These are phyloP conservation scores for Tapera naevia DNA, from an alignment of 2,797 vertebrate genomes.

Conservation along the genomic window DNA sequence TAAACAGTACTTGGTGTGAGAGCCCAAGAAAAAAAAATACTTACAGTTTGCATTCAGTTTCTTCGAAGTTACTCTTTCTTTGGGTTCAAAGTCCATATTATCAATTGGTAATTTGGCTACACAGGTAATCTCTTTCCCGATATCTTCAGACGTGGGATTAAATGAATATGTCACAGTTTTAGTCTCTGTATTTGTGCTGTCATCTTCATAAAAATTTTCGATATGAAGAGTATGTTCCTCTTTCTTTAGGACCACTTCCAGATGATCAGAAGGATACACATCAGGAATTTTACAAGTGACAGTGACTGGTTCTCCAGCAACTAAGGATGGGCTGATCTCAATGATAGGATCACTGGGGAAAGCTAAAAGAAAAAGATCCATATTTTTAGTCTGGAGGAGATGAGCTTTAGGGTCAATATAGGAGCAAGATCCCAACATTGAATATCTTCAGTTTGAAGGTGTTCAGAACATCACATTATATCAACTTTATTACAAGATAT, in stretches of 20 bases:
- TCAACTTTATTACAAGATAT: neutral
- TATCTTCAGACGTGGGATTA: slow-evolving; percentile 57
- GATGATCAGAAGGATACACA: slow-evolving; percentile 75
- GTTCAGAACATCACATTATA: neutral
- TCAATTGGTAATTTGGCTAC: slow-evolving; percentile 70
- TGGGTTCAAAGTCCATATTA: slow-evolving; percentile 21
- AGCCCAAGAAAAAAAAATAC: slow-evolving; percentile 51
- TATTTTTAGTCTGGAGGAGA: neutral
- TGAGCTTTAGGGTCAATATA: neutral
- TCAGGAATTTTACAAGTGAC: slow-evolving; percentile 77
- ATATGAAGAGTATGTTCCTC: slow-evolving; percentile 5
- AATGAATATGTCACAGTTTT: slow-evolving; percentile 71
- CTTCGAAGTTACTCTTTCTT: slow-evolving; percentile 53
- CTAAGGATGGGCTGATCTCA: slow-evolving; percentile 53
- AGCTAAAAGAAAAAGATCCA: slow-evolving; percentile 74
- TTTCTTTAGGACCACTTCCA: slow-evolving; percentile 78
- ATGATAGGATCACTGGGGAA: slow-evolving; percentile 84
- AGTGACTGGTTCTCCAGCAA: slow-evolving; percentile 61
- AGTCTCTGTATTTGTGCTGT: slow-evolving; percentile 46
- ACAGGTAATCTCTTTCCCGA: slow-evolving; percentile 78
- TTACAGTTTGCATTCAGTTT: slow-evolving; percentile 81
- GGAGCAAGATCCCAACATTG: neutral
- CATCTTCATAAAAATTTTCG: neutral
- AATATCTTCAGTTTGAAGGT: neutral
- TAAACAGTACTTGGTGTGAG: neutral